phyloP scores from a whole-genome alignment of 1,140 invertebrate species.

The Drosophila ananassae region DNA sequence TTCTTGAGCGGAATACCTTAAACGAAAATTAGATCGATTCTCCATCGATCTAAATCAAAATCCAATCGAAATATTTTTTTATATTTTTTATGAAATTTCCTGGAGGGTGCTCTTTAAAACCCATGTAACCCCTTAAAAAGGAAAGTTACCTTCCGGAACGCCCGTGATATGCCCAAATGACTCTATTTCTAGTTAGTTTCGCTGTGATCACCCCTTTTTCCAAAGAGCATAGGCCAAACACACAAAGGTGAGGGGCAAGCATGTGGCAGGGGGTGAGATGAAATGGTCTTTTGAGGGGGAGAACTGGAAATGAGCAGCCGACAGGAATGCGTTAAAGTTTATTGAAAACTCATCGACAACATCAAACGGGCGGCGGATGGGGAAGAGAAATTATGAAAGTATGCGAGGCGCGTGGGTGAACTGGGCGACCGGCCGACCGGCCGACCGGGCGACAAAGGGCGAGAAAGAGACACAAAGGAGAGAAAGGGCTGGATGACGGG shows the following conservation, averaged over 20 bases:
- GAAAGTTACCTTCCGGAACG: too few species aligned
- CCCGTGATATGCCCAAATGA: too few species aligned
- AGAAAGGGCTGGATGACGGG: not conserved
- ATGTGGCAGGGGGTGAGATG: not conserved
- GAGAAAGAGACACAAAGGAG: not conserved
- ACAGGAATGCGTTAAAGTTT: conserved; percentile 53
- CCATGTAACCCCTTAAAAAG: too few species aligned
- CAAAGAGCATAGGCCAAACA: conserved; percentile 4
- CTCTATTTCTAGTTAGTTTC: too few species aligned
- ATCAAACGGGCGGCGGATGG: conserved; percentile 49
- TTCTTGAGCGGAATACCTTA: too few species aligned
- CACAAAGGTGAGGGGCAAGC: conserved; percentile 9
- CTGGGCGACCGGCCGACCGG: not conserved
- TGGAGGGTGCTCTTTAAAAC: too few species aligned
- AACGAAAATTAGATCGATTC: too few species aligned
- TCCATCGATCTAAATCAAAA: too few species aligned
- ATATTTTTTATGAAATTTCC: too few species aligned
- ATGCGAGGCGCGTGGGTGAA: conserved; percentile 62
- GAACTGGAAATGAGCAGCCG: conserved; percentile 45
- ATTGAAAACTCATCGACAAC: conserved; percentile 71
- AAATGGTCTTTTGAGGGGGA: conserved; percentile 21
- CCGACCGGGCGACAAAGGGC: not conserved
- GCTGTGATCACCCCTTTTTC: not conserved
- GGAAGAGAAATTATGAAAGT: conserved; percentile 64
- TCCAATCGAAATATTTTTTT: too few species aligned